Conservation (phyloP, 2,888 invertebrate genomes). For the Epistrophe grossulariae region DNA sequence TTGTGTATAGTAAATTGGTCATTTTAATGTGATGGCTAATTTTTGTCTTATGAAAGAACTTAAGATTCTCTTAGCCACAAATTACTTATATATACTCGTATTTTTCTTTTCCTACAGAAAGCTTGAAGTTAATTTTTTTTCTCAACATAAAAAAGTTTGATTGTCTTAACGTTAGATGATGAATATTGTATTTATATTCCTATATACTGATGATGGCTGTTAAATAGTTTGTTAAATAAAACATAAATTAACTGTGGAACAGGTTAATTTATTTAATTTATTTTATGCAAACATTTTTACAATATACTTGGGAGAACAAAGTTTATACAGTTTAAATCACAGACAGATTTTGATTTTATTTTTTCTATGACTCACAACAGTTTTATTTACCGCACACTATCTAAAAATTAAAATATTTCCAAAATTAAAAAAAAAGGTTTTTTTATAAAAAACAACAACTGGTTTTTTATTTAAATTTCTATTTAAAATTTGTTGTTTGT, state of each 20-base stretch:
- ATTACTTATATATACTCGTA: not conserved
- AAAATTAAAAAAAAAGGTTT: not conserved
- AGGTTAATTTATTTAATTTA: conserved; percentile 17
- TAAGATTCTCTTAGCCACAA: conserved; percentile 7
- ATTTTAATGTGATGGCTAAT: conserved; percentile 39
- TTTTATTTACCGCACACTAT: not conserved
- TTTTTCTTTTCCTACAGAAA: not conserved
- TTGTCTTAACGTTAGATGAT: not conserved
- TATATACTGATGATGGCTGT: not conserved
- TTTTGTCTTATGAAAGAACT: conserved; percentile 45
- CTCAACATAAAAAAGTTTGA: not conserved
- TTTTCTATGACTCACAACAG: conserved; percentile 6
- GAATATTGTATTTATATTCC: not conserved
- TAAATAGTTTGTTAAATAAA: conserved; percentile 14
- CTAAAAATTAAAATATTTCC: no score
- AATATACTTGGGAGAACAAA: not conserved
- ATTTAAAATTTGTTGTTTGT: no score
- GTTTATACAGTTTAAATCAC: not conserved
- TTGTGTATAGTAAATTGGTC: conserved; percentile 23
- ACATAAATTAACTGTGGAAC: conserved; percentile 11
- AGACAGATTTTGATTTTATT: not conserved
- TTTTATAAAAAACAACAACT: no score
- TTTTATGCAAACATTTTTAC: not conserved
- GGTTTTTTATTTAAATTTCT: no score
- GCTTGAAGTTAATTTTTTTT: not conserved